These are phyloP conservation scores for Clytia hemisphaerica DNA, from an alignment of 30 jellyfish, hydroid and myxozoan species.

Conservation along the genomic window DNA sequence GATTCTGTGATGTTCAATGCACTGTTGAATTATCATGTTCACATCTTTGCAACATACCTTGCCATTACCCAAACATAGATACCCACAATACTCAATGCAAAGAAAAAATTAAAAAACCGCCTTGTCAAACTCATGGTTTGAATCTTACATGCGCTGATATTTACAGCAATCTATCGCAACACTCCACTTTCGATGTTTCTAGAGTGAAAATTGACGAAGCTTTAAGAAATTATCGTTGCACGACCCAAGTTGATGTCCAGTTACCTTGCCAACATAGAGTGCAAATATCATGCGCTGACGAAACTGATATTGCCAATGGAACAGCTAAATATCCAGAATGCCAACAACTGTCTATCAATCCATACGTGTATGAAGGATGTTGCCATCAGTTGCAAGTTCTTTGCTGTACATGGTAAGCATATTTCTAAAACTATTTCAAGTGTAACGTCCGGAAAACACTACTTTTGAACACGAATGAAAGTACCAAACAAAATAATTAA, in stretches of 20 bases:
- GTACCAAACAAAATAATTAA: no score
- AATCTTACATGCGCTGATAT: conserved; percentile 8
- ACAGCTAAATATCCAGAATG: conserved; percentile 14
- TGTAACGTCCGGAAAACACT: no score
- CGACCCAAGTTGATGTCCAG: background rate
- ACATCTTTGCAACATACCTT: conserved; percentile 3
- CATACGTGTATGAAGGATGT: background rate
- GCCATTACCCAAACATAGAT: conserved; percentile 6
- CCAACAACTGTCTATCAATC: conserved; percentile 5
- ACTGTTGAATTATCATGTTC: background rate
- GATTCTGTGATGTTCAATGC: conserved; percentile 2
- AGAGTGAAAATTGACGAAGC: background rate
- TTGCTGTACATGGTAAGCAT: background rate
- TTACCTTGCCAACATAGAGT: conserved; percentile 9
- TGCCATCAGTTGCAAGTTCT: conserved; percentile 5
- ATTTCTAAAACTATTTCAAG: no score
- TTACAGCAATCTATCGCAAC: background rate
- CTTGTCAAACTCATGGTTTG: background rate
- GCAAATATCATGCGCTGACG: background rate
- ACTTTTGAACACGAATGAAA: no score
- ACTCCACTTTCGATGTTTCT: no score
- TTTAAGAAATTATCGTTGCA: background rate
- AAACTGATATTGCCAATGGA: conserved; percentile 4
- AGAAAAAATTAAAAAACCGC: background rate
- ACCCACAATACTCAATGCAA: background rate